Conservation (phyloP, 2,888 invertebrate genomes). For the Stenchaetothrips biformis region DNA sequence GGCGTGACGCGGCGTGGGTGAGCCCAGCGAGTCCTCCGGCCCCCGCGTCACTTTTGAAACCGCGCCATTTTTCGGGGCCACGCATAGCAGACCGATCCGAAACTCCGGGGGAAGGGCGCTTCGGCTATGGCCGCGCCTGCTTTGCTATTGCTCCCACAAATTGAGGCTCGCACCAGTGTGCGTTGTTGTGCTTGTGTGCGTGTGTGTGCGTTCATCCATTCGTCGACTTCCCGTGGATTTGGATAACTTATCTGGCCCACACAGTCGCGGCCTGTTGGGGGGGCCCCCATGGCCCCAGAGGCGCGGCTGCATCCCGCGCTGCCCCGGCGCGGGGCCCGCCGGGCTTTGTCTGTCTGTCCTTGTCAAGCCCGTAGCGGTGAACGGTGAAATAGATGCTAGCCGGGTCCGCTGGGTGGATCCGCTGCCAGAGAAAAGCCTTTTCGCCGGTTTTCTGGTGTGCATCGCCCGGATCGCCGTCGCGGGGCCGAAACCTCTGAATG, state of each 20-base stretch:
- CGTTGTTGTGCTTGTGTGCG: too few species aligned
- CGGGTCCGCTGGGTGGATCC: too few species aligned
- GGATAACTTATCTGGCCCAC: slow-evolving; percentile 14
- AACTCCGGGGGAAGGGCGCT: not conserved
- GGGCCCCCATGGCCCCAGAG: not conserved
- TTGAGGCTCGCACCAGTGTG: not conserved
- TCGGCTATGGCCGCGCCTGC: not conserved
- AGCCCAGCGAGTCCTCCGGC: not conserved
- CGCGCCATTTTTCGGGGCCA: not conserved
- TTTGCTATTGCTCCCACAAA: not conserved
- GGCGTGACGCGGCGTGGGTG: not conserved
- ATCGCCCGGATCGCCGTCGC: too few species aligned
- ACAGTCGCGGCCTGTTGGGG: not conserved
- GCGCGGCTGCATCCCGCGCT: not conserved
- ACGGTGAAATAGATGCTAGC: not conserved
- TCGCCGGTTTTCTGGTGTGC: too few species aligned
- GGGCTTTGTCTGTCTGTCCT: not conserved
- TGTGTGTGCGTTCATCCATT: not conserved
- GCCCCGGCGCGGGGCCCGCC: too few species aligned
- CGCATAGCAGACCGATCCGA: not conserved
- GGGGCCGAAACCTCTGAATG: too few species aligned
- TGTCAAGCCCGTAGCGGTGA: not conserved
- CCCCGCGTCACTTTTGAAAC: not conserved
- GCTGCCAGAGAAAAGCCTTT: too few species aligned
- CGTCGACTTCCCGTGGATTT: not conserved